Base-by-base conservation (phyloP, 2,113 vertebrate species). In the Corvus hawaiiensis region DNA sequence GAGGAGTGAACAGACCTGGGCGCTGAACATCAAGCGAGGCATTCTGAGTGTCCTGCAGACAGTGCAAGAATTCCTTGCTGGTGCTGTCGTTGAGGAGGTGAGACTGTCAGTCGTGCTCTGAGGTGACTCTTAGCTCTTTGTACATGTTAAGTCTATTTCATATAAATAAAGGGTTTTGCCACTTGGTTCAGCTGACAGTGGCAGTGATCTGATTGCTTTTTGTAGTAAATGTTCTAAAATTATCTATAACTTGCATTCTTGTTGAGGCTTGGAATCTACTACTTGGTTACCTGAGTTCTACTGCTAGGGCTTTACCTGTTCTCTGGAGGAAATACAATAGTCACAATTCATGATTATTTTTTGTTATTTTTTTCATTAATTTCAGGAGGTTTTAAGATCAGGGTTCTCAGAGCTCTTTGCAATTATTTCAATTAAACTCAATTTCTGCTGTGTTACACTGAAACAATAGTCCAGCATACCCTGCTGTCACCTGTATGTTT, bases 41-140 rank as follows among this genome's bases (percentile, higher is more conserved):
- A 90, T 99, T 89, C 98, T 99, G 97, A 99, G 98, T 95, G 97
- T 99, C 90, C 96, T 99, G 84, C 99, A 99, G 98, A 98, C 98
- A 13, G 98, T 74, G 30, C 93, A 44, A 6, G 91, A 66, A 6
- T 81, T 88, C 33, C 26, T 75, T 27, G 84, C 82, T 80, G 90
- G 87, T 62, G 96, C 97, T 56, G 76, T 90, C 6, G 26, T 98
- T 32, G 97, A 98, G 82, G 98, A 99, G 98, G 99, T 99, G 91
- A 98, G 94, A 30, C 26, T 77, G 32, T 37, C 63, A 81, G 46
- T 55, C 4, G 0, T 37, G 32, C 20, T 54, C 35, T 55, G 51
- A 71, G 39, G 33, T 67, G 26, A 12, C 56, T 88, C 27, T 66
- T 52, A 48, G 39, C 35, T 46, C 41, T 67, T 32, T 54, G 63